A percentile compares a stretch with the other conserved stretches of the same genome.
Evolutionary conservation across 2,113 vertebrate species (phyloP).

Genomic region (Myiopsitta monachus): DNA sequence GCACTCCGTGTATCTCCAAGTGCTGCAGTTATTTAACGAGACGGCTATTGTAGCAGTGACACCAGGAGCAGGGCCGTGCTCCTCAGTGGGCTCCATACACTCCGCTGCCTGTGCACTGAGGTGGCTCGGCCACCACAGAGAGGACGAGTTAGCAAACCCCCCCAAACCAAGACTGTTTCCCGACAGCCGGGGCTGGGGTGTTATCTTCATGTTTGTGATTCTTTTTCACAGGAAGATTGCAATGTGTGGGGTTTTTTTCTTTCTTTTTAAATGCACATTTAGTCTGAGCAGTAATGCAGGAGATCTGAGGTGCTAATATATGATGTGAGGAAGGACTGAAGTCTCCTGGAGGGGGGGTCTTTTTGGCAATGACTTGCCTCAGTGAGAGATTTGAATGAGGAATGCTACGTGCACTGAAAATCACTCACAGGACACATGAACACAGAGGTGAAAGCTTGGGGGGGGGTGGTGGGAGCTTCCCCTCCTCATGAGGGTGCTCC

Average conservation of each 20-base stretch:
- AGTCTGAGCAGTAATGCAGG: constrained; percentile 65
- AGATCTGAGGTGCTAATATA: constrained; percentile 66
- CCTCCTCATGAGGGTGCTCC: neutral
- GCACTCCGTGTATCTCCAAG: neutral
- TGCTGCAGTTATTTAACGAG: neutral
- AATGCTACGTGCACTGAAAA: constrained; percentile 10
- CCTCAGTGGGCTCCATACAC: neutral
- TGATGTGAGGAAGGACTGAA: constrained; percentile 70
- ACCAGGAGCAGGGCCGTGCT: neutral
- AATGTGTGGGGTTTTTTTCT: constrained; percentile 14
- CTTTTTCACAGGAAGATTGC: constrained; percentile 64
- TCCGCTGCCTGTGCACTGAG: constrained; percentile 13
- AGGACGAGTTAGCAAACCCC: neutral
- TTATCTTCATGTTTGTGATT: constrained; percentile 66
- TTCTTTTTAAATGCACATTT: constrained; percentile 67
- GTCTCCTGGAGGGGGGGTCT: constrained; percentile 42
- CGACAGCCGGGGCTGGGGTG: constrained; percentile 50
- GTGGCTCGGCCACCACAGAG: neutral
- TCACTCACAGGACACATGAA: constrained; percentile 25
- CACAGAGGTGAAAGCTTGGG: neutral
- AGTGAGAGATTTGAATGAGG: constrained; percentile 49
- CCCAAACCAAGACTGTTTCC: constrained; percentile 12
- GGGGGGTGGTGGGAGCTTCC: neutral
- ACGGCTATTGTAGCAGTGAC: neutral
- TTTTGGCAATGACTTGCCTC: constrained; percentile 55